Evolutionary conservation across 2,888 invertebrate genomes (phyloP).

Genomic region (Platycheirus albimanus): DNA sequence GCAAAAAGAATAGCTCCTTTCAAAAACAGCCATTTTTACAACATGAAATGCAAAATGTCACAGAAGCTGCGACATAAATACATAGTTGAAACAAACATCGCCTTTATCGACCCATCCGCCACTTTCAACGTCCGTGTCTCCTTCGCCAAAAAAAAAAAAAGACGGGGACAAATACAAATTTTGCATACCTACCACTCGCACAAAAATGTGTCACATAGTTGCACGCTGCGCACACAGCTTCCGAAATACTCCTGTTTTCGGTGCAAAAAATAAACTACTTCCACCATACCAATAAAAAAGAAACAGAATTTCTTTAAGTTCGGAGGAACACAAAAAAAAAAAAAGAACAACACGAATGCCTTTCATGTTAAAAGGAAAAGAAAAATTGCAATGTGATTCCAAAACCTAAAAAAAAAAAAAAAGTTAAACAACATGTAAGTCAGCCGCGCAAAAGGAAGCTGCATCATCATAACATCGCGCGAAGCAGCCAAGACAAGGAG

Average conservation of each 20-base stretch:
- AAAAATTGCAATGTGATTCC: conserved; percentile 65
- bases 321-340: conserved; percentile 12
- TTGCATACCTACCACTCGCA: conserved; percentile 60
- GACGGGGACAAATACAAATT: too few relatives aligned
- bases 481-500: conserved; percentile 69
- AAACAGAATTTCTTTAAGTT: conserved; percentile 32
- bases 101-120: background rate
- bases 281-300: conserved; percentile 32
- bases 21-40: too few relatives aligned
- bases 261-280: conserved; percentile 16
- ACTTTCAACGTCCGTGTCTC: background rate
- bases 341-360: conserved; percentile 42
- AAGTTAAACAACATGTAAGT: conserved; percentile 27
- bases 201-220: conserved; percentile 68
- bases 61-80: too few relatives aligned
- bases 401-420: conserved; percentile 25
- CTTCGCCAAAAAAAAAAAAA: conserved; percentile 34
- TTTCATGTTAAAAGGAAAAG: conserved; percentile 45
- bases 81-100: too few relatives aligned
- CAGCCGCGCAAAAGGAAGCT: conserved; percentile 51
- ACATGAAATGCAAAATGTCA: too few relatives aligned
- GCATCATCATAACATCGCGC: conserved; percentile 64
- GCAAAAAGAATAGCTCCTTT: too few relatives aligned
- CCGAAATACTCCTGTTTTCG: conserved; percentile 61
- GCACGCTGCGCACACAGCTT: conserved; percentile 65